These are phyloP conservation scores for Drosophila niveifrons DNA, from an alignment of 2,888 invertebrate genomes.

Conservation along the genomic window DNA sequence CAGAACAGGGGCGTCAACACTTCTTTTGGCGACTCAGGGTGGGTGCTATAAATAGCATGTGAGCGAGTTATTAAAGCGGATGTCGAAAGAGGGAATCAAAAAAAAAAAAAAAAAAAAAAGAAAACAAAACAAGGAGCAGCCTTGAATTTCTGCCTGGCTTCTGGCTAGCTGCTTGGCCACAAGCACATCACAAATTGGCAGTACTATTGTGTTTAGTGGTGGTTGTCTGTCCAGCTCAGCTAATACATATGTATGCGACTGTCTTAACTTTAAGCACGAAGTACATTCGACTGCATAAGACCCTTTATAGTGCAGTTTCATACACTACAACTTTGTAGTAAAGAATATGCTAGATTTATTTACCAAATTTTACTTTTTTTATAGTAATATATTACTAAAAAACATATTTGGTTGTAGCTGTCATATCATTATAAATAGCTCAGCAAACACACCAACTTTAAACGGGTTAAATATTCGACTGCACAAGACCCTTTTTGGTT, in stretches of 20 bases:
- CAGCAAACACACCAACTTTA: too few relatives aligned
- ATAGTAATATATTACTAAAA: too few relatives aligned
- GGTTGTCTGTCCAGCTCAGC: conserved; percentile 12
- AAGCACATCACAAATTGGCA: conserved; percentile 16
- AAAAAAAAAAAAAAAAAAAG: conserved; percentile 1
- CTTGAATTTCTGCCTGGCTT: not conserved
- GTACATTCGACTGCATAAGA: too few relatives aligned
- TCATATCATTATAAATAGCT: too few relatives aligned
- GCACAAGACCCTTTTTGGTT: too few relatives aligned
- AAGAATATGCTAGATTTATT: too few relatives aligned
- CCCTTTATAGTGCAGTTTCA: too few relatives aligned
- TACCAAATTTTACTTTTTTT: too few relatives aligned
- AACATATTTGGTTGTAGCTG: too few relatives aligned
- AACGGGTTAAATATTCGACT: too few relatives aligned
- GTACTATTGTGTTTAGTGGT: conserved; percentile 18
- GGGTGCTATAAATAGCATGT: conserved; percentile 66
- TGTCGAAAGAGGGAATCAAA: conserved; percentile 25
- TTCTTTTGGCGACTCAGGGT: conserved; percentile 39
- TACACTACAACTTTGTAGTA: too few relatives aligned
- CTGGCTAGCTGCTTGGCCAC: conserved; percentile 3
- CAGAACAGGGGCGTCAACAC: conserved; percentile 46
- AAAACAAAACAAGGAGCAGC: conserved; percentile 51
- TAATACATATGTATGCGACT: not conserved
- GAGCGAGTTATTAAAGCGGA: conserved; percentile 60
- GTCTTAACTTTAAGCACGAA: not conserved